A percentile compares a stretch with the other conserved stretches of the same genome.
Evolutionary conservation across 2,797 vertebrate species (phyloP).

Genomic region (Alcedo quadribrachys): DNA sequence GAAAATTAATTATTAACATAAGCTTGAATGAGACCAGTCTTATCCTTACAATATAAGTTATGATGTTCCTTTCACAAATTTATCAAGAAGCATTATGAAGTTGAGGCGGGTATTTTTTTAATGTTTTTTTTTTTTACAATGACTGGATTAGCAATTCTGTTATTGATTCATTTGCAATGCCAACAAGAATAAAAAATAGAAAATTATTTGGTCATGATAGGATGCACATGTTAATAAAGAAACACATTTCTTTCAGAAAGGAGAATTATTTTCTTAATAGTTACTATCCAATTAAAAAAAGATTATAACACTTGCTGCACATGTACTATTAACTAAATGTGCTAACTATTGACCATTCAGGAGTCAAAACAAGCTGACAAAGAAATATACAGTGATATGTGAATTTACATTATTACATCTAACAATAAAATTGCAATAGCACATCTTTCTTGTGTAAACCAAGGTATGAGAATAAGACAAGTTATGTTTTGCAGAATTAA

Average conservation of each 20-base stretch:
- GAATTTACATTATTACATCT: background rate
- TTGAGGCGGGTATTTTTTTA: accelerated
- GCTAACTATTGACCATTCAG: background rate
- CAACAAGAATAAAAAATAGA: constrained; percentile 24
- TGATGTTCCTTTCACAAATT: background rate
- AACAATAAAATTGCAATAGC: background rate
- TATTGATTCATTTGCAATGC: constrained; percentile 19
- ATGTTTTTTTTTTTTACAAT: background rate
- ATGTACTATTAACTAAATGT: background rate
- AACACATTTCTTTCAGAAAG: background rate
- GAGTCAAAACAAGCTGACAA: background rate
- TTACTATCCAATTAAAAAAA: background rate
- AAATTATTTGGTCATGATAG: constrained; percentile 12
- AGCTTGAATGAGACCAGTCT: background rate
- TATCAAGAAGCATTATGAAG: background rate
- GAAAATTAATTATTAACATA: constrained; percentile 24
- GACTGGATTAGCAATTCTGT: constrained; percentile 17
- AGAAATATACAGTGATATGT: background rate
- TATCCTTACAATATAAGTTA: background rate
- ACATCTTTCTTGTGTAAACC: background rate
- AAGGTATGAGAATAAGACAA: background rate
- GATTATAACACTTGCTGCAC: background rate
- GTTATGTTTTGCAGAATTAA: background rate
- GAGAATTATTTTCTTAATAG: constrained; percentile 14
- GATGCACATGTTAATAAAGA: constrained; percentile 43